A percentile compares a stretch with the other conserved stretches of the same genome.
Evolutionary conservation across 1,140 invertebrate species (phyloP).

Genomic region (Drosophila nigromelanica): DNA sequence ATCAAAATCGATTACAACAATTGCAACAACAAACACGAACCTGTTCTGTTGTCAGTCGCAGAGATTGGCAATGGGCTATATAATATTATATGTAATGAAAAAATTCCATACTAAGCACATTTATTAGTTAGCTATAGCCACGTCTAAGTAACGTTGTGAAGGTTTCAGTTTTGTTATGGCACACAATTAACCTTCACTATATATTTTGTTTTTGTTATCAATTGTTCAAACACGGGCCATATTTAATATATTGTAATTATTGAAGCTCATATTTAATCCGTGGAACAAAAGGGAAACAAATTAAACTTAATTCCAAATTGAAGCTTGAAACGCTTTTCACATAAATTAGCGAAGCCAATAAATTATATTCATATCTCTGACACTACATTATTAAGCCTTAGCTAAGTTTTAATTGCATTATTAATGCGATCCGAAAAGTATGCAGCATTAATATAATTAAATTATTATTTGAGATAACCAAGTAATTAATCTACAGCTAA

Average conservation of each 20-base stretch:
- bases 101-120: slow-evolving; percentile 2
- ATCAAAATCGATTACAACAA: slow-evolving; percentile 77
- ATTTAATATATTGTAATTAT: slow-evolving; percentile 1
- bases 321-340: neutral
- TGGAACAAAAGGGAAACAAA: neutral
- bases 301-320: neutral
- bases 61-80: slow-evolving; percentile 47
- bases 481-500: too few relatives aligned
- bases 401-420: neutral
- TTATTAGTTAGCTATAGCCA: neutral
- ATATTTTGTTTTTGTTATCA: slow-evolving; percentile 5
- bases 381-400: too few relatives aligned
- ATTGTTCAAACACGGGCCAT: neutral
- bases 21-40: slow-evolving; percentile 18
- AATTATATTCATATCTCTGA: slow-evolving; percentile 4
- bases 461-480: neutral
- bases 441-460: slow-evolving; percentile 2
- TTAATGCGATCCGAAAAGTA: slow-evolving; percentile 29
- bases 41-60: slow-evolving; percentile 52
- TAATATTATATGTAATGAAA: slow-evolving; percentile 23
- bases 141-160: neutral
- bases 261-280: slow-evolving; percentile 16
- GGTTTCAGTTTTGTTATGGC: neutral
- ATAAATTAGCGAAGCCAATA: neutral
- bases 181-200: slow-evolving; percentile 18